A percentile compares a stretch with the other conserved stretches of the same genome.
phyloP scores from a whole-genome alignment of 2,113 vertebrate species.

The Nymphicus hollandicus region DNA sequence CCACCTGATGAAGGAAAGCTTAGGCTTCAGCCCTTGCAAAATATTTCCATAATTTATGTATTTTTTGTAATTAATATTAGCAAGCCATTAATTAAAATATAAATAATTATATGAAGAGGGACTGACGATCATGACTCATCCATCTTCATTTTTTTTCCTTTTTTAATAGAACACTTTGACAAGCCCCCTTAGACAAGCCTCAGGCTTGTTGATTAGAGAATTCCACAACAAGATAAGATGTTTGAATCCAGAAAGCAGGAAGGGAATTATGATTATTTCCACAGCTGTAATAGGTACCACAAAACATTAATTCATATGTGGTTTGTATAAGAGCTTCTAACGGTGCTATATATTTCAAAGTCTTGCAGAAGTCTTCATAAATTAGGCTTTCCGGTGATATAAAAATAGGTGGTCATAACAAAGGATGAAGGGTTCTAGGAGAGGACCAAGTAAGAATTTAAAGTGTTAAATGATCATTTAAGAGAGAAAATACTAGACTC shows the following conservation, averaged over 20 bases:
- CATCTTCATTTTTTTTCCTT: not conserved
- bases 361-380: not conserved
- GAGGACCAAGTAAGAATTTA: not conserved
- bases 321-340: not conserved
- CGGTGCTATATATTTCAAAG: not conserved
- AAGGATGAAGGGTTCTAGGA: not conserved
- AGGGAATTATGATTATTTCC: not conserved
- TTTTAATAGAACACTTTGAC: not conserved
- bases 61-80: not conserved
- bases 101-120: not conserved
- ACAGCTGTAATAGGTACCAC: not conserved
- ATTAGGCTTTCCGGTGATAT: not conserved
- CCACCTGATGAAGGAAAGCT: not conserved
- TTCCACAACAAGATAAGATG: not conserved
- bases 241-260: not conserved
- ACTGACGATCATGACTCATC: not conserved
- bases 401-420: not conserved
- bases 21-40: not conserved
- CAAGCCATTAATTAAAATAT: not conserved
- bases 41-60: not conserved
- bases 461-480: not conserved
- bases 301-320: not conserved
- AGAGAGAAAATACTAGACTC: not conserved
- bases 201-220: not conserved
- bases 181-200: fast-evolving